A percentile compares a stretch with the other conserved stretches of the same genome.
phyloP scores from a whole-genome alignment of 2,797 vertebrate genomes.

The Chelmon rostratus region DNA sequence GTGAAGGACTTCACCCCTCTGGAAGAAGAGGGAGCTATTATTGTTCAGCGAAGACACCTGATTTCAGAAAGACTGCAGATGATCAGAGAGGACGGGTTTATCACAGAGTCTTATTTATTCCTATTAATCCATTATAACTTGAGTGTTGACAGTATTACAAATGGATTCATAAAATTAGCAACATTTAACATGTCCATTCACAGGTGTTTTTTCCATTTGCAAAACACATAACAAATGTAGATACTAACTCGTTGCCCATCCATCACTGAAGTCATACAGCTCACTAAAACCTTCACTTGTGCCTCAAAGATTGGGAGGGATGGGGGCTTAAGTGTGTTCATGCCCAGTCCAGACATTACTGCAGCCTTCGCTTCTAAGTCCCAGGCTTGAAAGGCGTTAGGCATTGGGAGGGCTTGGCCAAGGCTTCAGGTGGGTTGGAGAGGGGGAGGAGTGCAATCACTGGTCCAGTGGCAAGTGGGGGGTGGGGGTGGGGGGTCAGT shows the following conservation, averaged over 20 bases:
- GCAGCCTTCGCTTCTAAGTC: slow-evolving; percentile 67
- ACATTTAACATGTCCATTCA: neutral
- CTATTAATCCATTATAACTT: neutral
- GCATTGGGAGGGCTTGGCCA: slow-evolving; percentile 56
- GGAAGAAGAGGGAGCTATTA: neutral
- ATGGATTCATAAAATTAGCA: neutral
- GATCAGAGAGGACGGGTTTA: neutral
- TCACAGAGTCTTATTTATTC: slow-evolving; percentile 1
- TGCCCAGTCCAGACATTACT: slow-evolving; percentile 62
- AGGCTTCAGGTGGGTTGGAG: slow-evolving; percentile 62
- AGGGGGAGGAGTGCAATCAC: slow-evolving; percentile 71
- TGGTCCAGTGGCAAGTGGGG: slow-evolving; percentile 68
- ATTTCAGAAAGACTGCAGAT: slow-evolving; percentile 1
- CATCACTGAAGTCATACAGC: slow-evolving; percentile 1
- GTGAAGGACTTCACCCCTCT: neutral
- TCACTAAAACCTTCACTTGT: slow-evolving; percentile 24
- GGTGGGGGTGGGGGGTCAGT: slow-evolving; percentile 45
- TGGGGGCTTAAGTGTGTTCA: neutral
- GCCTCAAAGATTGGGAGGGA: neutral
- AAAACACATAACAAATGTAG: slow-evolving; percentile 10
- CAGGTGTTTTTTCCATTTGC: neutral
- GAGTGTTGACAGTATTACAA: slow-evolving; percentile 12
- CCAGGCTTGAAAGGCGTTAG: slow-evolving; percentile 59
- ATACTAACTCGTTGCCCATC: slow-evolving; percentile 14
- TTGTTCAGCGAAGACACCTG: neutral